These are phyloP conservation scores for Aplidium turbinatum DNA, from an alignment of 23 tunicate species.

Conservation along the genomic window DNA sequence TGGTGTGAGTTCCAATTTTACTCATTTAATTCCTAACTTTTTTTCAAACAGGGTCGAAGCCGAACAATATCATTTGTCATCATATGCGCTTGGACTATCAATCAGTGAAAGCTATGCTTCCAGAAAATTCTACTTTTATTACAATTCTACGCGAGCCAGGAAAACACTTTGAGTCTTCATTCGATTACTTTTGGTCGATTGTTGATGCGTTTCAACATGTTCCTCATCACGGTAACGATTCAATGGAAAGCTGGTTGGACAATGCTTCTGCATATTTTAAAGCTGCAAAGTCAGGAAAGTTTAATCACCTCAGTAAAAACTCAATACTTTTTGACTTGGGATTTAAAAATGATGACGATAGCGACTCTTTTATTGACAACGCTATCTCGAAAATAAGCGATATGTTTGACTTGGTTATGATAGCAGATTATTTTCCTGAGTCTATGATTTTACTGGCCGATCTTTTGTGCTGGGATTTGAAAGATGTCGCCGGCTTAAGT, in stretches of 20 bases:
- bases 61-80: conserved; percentile 50
- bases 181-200: conserved; percentile 48
- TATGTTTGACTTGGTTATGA: conserved; percentile 39
- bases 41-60: background rate
- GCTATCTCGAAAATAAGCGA: conserved; percentile 12
- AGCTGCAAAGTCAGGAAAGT: background rate
- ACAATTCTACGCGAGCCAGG: conserved; percentile 71
- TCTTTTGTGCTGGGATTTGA: conserved; percentile 42
- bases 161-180: conserved; percentile 47
- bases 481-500: conserved; percentile 48
- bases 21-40: too few species aligned
- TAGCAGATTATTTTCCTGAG: conserved; percentile 44
- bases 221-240: background rate
- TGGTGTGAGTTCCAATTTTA: too few species aligned
- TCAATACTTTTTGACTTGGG: conserved; percentile 48
- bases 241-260: conserved; percentile 53
- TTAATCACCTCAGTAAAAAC: conserved; percentile 31
- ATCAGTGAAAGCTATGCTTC: conserved; percentile 33
- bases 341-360: conserved; percentile 18
- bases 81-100: conserved; percentile 53
- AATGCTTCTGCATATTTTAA: conserved; percentile 21
- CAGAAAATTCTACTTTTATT: conserved; percentile 32
- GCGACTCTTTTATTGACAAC: conserved; percentile 1
- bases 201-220: conserved; percentile 47
- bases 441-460: conserved; percentile 42